These are phyloP conservation scores for Dermochelys coriacea DNA, from an alignment of 2,797 vertebrate genomes.

Conservation along the genomic window DNA sequence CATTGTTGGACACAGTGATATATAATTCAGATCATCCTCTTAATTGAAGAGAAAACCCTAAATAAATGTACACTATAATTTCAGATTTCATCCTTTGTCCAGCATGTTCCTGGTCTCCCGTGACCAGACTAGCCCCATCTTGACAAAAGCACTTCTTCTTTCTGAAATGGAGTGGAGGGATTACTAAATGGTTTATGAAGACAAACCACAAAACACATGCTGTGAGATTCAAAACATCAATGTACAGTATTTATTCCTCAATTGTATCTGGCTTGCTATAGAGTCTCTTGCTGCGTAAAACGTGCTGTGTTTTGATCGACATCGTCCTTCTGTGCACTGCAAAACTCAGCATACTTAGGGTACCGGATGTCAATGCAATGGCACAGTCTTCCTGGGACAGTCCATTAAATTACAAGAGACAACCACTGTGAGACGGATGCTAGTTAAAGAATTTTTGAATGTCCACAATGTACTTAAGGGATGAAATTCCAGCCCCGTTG, in stretches of 20 bases:
- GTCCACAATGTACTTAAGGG: background rate
- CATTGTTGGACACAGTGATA: background rate
- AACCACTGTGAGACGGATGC: background rate
- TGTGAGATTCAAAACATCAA: background rate
- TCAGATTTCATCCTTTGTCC: conserved; percentile 31
- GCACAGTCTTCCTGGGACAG: background rate
- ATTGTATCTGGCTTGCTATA: background rate
- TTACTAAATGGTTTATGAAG: conserved; percentile 8
- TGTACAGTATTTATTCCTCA: background rate
- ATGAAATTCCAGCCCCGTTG: background rate
- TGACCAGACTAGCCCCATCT: background rate
- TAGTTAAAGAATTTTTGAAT: background rate
- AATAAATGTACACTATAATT: background rate
- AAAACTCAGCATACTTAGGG: background rate
- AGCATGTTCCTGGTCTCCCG: background rate
- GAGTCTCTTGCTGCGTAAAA: background rate
- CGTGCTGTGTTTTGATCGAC: conserved; percentile 4
- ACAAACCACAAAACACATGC: background rate
- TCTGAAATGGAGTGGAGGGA: accelerated
- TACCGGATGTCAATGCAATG: background rate
- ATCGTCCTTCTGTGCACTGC: background rate
- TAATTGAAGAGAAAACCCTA: conserved; percentile 37
- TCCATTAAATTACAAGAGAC: background rate
- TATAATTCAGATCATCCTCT: conserved; percentile 30
- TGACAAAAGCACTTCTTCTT: background rate